Conservation (phyloP, 2,888 invertebrate genomes). For the Platypus cylindrus region DNA sequence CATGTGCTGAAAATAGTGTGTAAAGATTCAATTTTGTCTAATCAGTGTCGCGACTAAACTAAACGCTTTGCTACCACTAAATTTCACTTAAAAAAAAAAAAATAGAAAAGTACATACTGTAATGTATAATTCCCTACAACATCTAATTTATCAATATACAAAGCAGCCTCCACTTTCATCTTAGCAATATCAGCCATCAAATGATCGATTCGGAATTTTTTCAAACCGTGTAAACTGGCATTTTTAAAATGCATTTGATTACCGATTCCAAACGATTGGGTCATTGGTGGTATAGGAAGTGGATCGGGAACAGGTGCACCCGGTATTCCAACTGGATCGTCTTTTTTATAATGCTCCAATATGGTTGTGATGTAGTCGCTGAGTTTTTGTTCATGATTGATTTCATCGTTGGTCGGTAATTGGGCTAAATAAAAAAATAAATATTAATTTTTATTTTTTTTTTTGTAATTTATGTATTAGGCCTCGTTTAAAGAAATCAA, state of each 20-base stretch:
- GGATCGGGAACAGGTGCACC: conserved; percentile 71
- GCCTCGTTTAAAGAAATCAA: too few species aligned
- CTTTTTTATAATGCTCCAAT: conserved; percentile 67
- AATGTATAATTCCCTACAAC: conserved; percentile 30
- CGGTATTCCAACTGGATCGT: conserved; percentile 70
- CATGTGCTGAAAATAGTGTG: conserved; percentile 40
- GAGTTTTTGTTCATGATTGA: conserved; percentile 46
- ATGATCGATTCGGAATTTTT: conserved; percentile 61
- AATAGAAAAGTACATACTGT: conserved; percentile 4
- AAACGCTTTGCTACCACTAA: too few species aligned
- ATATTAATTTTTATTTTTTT: conserved; percentile 1
- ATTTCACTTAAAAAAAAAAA: not conserved
- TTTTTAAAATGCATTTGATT: conserved; percentile 60
- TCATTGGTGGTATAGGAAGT: conserved; percentile 62
- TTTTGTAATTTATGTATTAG: too few species aligned
- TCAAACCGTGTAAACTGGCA: conserved; percentile 60
- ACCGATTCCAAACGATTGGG: conserved; percentile 54
- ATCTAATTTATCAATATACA: conserved; percentile 57
- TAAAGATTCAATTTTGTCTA: too few species aligned
- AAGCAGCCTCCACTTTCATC: conserved; percentile 62
- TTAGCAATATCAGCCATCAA: conserved; percentile 58
- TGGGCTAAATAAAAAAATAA: conserved; percentile 4
- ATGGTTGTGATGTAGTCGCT: conserved; percentile 58
- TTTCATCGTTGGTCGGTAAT: conserved; percentile 3
- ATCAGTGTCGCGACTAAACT: too few species aligned